A percentile compares a stretch with the other conserved stretches of the same genome.
These are phyloP conservation scores for Zoanthus sociatus DNA, from an alignment of 92 coral and sea anemone genomes.

Conservation along the genomic window DNA sequence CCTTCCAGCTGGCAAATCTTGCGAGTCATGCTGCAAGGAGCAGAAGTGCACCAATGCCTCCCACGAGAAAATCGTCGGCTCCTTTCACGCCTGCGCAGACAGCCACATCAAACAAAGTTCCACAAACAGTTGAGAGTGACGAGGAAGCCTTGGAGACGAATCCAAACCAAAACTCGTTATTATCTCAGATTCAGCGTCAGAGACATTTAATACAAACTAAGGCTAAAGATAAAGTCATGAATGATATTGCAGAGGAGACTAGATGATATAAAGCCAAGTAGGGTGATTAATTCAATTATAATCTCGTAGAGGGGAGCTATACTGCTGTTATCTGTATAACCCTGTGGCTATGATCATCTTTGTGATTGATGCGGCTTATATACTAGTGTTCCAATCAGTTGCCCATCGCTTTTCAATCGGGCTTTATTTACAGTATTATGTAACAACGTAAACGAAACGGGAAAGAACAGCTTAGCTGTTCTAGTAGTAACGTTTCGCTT, in stretches of 20 bases:
- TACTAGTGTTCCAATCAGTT: no score
- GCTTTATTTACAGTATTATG: not conserved
- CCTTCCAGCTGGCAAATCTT: conserved; percentile 82
- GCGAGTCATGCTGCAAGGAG: conserved; percentile 96
- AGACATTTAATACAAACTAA: conserved; percentile 71
- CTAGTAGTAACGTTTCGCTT: not conserved
- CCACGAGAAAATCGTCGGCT: conserved; percentile 86
- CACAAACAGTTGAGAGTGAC: not conserved
- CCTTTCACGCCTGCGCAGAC: conserved; percentile 69
- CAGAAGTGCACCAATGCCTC: conserved; percentile 94
- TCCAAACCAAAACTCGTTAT: conserved; percentile 62
- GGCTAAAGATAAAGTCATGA: conserved; percentile 47
- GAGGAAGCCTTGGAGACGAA: conserved; percentile 24
- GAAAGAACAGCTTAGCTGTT: not conserved
- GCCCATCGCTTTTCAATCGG: not conserved
- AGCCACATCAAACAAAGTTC: conserved; percentile 47
- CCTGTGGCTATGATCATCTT: no score
- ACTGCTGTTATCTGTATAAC: not conserved
- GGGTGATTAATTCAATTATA: not conserved
- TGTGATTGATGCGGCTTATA: no score
- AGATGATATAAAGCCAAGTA: conserved; percentile 21
- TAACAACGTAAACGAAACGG: not conserved
- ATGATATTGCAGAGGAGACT: conserved; percentile 52
- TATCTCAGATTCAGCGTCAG: conserved; percentile 79
- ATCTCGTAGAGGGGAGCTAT: not conserved